These are phyloP conservation scores for Cherax destructor DNA, from an alignment of 1,140 invertebrate species.

Conservation along the genomic window DNA sequence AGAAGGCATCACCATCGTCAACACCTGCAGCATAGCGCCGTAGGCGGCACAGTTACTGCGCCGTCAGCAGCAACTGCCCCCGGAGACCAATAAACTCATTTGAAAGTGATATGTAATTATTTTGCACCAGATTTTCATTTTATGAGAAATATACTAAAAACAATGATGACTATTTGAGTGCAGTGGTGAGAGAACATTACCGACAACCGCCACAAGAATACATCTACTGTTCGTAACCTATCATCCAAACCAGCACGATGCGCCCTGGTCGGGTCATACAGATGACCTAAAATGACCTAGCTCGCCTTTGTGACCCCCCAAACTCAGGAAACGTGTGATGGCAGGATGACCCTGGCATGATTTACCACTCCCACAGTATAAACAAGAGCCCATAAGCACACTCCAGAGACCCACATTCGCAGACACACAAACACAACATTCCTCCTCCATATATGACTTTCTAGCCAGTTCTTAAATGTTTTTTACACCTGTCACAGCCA, in stretches of 20 bases:
- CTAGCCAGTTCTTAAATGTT: too few species aligned
- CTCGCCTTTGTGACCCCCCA: constrained; percentile 57
- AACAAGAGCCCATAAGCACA: constrained; percentile 17
- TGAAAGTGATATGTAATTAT: constrained; percentile 54
- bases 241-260: constrained; percentile 16
- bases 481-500: too few species aligned
- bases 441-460: neutral
- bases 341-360: constrained; percentile 41
- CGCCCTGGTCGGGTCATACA: constrained; percentile 47
- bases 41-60: neutral
- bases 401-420: constrained; percentile 17
- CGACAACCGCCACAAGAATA: neutral
- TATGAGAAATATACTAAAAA: neutral
- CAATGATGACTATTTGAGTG: neutral
- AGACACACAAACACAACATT: constrained; percentile 15
- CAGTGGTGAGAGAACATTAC: constrained; percentile 15
- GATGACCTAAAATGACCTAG: constrained; percentile 41
- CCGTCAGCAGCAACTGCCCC: neutral
- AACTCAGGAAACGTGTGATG: constrained; percentile 66
- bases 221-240: neutral
- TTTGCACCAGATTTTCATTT: constrained; percentile 42
- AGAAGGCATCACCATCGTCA: constrained; percentile 15
- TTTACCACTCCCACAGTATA: constrained; percentile 12
- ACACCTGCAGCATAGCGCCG: constrained; percentile 13
- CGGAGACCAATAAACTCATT: constrained; percentile 5